Conservation (phyloP, 2,888 invertebrate species). For the Limnephilus rhombicus region DNA sequence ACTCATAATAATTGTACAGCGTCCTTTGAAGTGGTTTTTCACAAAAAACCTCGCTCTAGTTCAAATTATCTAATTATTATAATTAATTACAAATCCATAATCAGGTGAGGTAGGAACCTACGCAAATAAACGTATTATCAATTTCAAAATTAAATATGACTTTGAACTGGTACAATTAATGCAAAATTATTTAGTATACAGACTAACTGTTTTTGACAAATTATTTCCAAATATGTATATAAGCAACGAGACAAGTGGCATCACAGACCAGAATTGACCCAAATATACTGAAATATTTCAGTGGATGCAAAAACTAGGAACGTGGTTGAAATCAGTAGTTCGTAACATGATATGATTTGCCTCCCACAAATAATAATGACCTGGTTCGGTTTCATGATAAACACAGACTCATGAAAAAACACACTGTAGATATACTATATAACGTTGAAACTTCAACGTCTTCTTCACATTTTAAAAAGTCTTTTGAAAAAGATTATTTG, state of each 20-base stretch:
- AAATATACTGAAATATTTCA: neutral
- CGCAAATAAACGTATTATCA: neutral
- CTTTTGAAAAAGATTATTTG: neutral
- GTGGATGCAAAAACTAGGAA: neutral
- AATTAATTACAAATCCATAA: too few relatives aligned
- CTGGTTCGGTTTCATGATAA: neutral
- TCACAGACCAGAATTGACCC: neutral
- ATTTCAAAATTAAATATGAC: neutral
- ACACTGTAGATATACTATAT: neutral
- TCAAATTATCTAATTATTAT: too few relatives aligned
- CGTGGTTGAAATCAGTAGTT: conserved; percentile 33
- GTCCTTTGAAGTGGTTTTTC: too few relatives aligned
- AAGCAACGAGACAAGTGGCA: neutral
- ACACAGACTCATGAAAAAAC: neutral
- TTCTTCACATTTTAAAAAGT: neutral
- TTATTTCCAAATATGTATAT: too few relatives aligned
- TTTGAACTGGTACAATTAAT: neutral
- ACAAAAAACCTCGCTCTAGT: too few relatives aligned
- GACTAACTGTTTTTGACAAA: too few relatives aligned
- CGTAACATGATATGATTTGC: conserved; percentile 40
- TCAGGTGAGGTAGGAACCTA: too few relatives aligned
- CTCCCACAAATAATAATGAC: conserved; percentile 41
- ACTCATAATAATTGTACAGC: too few relatives aligned
- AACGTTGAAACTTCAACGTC: neutral
- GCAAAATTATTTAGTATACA: too few relatives aligned